Evolutionary conservation across 2,797 vertebrate species (phyloP).

Genomic region (Heliangelus exortis): DNA sequence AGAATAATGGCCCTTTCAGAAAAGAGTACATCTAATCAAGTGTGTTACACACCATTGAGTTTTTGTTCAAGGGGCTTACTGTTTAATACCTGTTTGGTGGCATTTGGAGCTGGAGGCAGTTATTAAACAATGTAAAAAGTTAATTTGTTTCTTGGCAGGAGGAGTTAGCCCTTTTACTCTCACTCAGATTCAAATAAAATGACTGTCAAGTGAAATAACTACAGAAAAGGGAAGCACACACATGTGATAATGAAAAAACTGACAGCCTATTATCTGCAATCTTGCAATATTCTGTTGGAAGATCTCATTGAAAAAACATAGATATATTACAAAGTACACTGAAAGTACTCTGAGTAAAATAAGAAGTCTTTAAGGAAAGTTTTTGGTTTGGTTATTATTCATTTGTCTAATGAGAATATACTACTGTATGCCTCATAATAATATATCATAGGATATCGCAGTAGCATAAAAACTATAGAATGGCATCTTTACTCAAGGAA

Average conservation of each 20-base stretch:
- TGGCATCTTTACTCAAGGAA: not conserved
- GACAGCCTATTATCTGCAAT: not conserved
- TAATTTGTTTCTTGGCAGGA: slow-evolving; percentile 62
- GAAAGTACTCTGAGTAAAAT: not conserved
- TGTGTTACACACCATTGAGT: slow-evolving; percentile 58
- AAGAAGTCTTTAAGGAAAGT: not conserved
- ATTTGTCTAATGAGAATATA: not conserved
- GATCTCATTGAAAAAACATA: not conserved
- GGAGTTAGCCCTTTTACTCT: slow-evolving; percentile 45
- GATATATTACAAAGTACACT: not conserved
- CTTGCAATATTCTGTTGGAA: not conserved
- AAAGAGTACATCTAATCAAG: slow-evolving; percentile 66
- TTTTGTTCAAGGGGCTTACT: slow-evolving; percentile 61
- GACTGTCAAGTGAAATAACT: slow-evolving; percentile 56
- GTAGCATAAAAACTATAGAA: not conserved
- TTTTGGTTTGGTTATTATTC: not conserved
- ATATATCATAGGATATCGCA: not conserved
- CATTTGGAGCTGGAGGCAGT: slow-evolving; percentile 64
- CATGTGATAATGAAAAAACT: slow-evolving; percentile 11
- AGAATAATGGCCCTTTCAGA: slow-evolving; percentile 73
- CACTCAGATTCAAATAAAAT: slow-evolving; percentile 52
- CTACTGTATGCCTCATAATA: not conserved
- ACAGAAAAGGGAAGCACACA: not conserved
- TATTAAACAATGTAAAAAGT: slow-evolving; percentile 68
- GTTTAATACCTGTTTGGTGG: slow-evolving; percentile 70